Conservation (phyloP, 2,113 vertebrate genomes). For the Triplophysa siluroides region DNA sequence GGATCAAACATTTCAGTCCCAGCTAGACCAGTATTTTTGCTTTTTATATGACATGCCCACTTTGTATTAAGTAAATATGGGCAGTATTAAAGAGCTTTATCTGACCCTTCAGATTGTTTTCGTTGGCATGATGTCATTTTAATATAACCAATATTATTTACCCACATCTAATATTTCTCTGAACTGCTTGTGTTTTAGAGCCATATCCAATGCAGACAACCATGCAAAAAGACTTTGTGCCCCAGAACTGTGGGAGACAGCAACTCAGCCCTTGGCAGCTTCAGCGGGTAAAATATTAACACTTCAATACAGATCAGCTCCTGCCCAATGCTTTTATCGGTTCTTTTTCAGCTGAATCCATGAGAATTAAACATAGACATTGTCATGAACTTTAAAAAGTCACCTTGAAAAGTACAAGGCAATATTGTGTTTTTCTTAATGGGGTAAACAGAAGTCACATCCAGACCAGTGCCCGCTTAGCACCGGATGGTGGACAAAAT, state of each 20-base stretch:
- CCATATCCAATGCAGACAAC: constrained; percentile 34
- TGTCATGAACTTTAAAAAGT: background rate
- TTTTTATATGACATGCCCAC: background rate
- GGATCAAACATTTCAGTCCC: background rate
- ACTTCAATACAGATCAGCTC: background rate
- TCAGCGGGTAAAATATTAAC: constrained; percentile 40
- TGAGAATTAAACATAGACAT: background rate
- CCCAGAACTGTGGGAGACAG: constrained; percentile 29
- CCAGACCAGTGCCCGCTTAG: constrained; percentile 34
- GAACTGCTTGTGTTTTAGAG: constrained; percentile 37
- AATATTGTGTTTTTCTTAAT: constrained; percentile 28
- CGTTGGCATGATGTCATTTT: too few relatives aligned
- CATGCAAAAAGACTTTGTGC: constrained; percentile 47
- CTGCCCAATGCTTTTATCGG: background rate
- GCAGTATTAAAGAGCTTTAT: background rate
- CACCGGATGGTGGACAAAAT: too few relatives aligned
- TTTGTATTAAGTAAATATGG: background rate
- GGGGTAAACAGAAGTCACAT: constrained; percentile 53
- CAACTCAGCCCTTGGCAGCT: constrained; percentile 7
- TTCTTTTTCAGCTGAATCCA: background rate
- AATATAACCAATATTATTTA: too few relatives aligned
- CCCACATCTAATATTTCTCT: background rate
- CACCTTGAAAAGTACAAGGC: too few relatives aligned
- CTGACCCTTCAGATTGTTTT: too few relatives aligned
- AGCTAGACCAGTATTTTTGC: too few relatives aligned